These are phyloP conservation scores for Lichenostomus cassidix DNA, from an alignment of 2,113 vertebrate species.

Conservation along the genomic window DNA sequence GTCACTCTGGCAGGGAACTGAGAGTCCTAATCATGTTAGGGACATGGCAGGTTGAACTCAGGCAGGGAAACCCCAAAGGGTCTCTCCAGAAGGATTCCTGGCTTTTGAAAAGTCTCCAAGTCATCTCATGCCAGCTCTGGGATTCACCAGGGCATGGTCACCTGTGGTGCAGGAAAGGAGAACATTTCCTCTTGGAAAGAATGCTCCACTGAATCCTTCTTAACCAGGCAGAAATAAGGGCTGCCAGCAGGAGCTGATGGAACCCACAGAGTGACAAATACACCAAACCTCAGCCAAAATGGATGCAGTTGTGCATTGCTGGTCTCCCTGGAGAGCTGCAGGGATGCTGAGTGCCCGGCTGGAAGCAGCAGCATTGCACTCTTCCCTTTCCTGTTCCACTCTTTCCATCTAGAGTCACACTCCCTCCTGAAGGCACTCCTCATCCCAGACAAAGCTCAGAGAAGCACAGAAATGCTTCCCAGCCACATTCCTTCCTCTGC, in stretches of 20 bases:
- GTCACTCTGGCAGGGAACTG: slow-evolving; percentile 40
- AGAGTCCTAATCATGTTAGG: slow-evolving; percentile 1
- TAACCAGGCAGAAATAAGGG: slow-evolving; percentile 37
- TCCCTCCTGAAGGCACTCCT: neutral
- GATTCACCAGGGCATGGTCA: neutral
- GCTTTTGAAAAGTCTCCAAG: slow-evolving; percentile 1
- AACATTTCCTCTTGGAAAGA: neutral
- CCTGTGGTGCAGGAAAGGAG: neutral
- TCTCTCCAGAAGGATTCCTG: slow-evolving; percentile 6
- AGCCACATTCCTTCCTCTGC: neutral
- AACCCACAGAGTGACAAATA: neutral
- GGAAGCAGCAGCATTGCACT: neutral
- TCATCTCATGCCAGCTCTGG: neutral
- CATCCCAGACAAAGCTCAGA: neutral
- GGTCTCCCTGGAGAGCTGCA: neutral
- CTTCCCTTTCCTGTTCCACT: neutral
- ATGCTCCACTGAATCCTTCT: neutral
- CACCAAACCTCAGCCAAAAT: neutral
- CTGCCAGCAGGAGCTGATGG: slow-evolving; percentile 38
- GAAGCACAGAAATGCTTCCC: neutral
- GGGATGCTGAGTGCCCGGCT: neutral
- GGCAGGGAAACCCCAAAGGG: neutral
- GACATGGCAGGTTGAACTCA: neutral
- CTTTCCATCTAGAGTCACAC: neutral
- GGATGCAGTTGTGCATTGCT: neutral